Evolutionary conservation across 2,113 vertebrate species (phyloP).

Genomic region (Oreochromis niloticus): DNA sequence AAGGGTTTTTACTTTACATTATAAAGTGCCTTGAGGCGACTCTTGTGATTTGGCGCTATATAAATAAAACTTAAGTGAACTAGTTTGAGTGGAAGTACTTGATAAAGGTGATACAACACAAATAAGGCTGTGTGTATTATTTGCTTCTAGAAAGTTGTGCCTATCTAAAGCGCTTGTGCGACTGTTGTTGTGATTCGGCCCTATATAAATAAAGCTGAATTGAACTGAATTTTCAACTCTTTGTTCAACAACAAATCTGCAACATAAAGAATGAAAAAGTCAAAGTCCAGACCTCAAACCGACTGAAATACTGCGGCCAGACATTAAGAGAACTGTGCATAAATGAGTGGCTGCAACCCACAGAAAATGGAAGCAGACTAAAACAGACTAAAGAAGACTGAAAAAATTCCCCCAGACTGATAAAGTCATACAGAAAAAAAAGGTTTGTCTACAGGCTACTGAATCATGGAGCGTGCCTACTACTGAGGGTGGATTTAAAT

Average conservation of each 20-base stretch:
- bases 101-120: not conserved
- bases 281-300: not conserved
- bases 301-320: not conserved
- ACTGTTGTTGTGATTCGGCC: not conserved
- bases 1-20: not conserved
- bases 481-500: not conserved
- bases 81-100: not conserved
- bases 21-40: not conserved
- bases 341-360: not conserved
- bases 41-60: rapidly evolving
- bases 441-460: not conserved
- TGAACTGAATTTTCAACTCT: not conserved
- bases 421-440: not conserved
- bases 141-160: not conserved
- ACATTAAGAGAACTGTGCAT: not conserved
- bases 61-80: not conserved
- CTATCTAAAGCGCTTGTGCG: rapidly evolving
- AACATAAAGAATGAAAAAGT: not conserved
- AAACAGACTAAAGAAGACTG: not conserved
- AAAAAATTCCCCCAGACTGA: not conserved
- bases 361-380: rapidly evolving
- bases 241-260: not conserved
- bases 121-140: not conserved
- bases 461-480: not conserved
- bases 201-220: not conserved